Evolutionary conservation across 1,140 invertebrate genomes (phyloP).

Genomic region (Polyergus mexicanus): DNA sequence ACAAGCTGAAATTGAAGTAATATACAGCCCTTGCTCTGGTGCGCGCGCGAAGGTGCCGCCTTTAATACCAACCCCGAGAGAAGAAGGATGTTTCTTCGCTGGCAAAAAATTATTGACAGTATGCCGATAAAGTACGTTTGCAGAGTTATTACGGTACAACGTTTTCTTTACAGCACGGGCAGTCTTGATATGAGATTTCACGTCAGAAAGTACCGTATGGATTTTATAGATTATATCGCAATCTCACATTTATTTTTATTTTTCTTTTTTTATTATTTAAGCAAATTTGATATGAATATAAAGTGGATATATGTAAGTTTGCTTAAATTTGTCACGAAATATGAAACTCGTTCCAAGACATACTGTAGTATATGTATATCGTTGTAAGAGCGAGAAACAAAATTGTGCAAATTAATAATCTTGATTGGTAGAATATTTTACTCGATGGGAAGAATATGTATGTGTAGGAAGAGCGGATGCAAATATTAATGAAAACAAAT

Average conservation of each 20-base stretch:
- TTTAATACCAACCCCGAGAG: conserved; percentile 41
- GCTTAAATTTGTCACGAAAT: neutral
- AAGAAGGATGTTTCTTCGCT: conserved; percentile 40
- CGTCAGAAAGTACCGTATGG: neutral
- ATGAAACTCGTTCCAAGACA: neutral
- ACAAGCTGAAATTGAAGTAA: conserved; percentile 66
- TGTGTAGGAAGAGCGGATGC: neutral
- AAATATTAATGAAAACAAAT: conserved; percentile 35
- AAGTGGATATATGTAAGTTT: neutral
- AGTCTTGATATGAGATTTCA: conserved; percentile 32
- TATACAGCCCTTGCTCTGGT: conserved; percentile 38
- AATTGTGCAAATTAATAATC: conserved; percentile 15
- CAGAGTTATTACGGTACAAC: conserved; percentile 50
- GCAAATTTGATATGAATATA: neutral
- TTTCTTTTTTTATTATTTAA: neutral
- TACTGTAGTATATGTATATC: neutral
- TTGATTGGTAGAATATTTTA: conserved; percentile 17
- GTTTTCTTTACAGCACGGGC: conserved; percentile 20
- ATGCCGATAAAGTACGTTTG: conserved; percentile 72
- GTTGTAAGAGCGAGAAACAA: neutral
- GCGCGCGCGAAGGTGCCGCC: conserved; percentile 40
- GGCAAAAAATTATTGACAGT: conserved; percentile 69
- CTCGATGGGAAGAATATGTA: neutral
- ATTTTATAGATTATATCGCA: neutral
- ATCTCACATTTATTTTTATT: conserved; percentile 27